These are phyloP conservation scores for Fregata magnificens DNA, from an alignment of 2,113 vertebrate genomes.

Conservation along the genomic window DNA sequence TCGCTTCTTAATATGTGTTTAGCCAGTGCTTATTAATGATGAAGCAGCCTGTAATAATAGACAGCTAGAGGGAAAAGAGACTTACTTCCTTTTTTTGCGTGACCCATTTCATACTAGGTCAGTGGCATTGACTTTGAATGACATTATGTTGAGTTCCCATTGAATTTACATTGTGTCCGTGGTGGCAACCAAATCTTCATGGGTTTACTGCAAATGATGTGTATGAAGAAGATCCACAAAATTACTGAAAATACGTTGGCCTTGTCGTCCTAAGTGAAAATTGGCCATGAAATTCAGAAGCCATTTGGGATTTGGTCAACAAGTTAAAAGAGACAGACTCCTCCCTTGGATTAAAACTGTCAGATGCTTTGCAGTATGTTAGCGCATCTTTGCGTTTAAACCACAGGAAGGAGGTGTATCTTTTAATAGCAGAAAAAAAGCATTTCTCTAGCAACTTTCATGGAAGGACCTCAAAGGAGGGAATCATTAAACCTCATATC, in stretches of 20 bases:
- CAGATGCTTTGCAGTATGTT: background rate
- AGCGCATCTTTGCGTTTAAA: background rate
- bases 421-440: background rate
- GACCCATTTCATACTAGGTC: background rate
- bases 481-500: background rate
- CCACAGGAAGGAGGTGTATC: background rate
- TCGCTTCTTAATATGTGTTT: background rate
- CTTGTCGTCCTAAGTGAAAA: background rate
- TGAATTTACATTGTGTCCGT: background rate
- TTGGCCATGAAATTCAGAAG: background rate
- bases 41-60: slow-evolving; percentile 19
- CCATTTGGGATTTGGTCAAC: background rate
- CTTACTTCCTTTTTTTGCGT: background rate
- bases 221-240: background rate
- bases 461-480: background rate
- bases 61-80: background rate
- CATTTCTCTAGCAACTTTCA: background rate
- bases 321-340: background rate
- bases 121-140: background rate
- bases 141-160: background rate
- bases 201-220: background rate
- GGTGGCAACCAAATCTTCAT: background rate
- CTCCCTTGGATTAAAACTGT: background rate
- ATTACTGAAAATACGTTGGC: background rate
- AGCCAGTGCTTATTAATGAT: background rate